phyloP scores from a whole-genome alignment of 2,888 invertebrate species.

The Nemotelus nigrinus region DNA sequence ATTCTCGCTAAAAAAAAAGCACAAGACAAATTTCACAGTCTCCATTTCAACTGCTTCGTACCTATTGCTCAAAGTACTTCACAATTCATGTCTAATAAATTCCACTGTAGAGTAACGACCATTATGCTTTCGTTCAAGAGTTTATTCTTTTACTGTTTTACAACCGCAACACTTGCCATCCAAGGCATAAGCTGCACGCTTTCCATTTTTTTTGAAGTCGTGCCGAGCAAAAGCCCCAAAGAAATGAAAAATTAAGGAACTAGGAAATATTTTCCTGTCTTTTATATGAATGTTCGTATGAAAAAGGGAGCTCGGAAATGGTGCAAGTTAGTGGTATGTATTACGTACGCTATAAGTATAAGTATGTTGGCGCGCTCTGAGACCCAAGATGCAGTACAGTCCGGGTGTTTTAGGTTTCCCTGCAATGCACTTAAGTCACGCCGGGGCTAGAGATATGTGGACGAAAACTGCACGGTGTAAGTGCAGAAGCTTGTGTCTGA shows the following conservation, averaged over 20 bases:
- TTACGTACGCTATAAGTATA: neutral
- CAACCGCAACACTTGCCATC: neutral
- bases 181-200: constrained; percentile 11
- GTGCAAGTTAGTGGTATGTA: constrained; percentile 27
- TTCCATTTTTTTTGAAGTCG: neutral
- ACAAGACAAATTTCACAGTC: too few species aligned
- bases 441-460: neutral
- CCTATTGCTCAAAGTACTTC: too few species aligned
- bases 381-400: constrained; percentile 12
- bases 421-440: constrained; percentile 17
- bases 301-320: constrained; percentile 8
- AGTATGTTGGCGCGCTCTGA: neutral
- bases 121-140: too few species aligned
- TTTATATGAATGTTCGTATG: neutral
- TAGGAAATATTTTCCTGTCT: constrained; percentile 33
- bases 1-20: too few species aligned
- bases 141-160: too few species aligned
- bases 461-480: constrained; percentile 16
- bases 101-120: too few species aligned
- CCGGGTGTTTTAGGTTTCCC: neutral
- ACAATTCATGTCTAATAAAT: too few species aligned
- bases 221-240: neutral
- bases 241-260: constrained; percentile 42
- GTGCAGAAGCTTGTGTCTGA: constrained; percentile 38
- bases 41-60: too few species aligned